Evolutionary conservation across 2,888 invertebrate genomes (phyloP).

Genomic region (Apamea epomidion): DNA sequence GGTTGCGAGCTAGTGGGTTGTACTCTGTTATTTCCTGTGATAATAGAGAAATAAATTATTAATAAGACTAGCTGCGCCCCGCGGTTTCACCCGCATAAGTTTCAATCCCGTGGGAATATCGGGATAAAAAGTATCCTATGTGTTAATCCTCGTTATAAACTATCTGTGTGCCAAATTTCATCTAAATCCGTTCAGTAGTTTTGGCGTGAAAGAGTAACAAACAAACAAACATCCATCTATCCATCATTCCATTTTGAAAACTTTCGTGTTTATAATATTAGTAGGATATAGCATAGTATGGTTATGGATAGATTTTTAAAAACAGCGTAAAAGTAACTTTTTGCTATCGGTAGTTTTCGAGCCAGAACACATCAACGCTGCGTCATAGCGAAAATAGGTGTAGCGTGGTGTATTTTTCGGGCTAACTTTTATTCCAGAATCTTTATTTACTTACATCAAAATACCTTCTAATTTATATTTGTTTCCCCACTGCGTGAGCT

Average conservation of each 20-base stretch:
- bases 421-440: background rate
- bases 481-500: too few species aligned
- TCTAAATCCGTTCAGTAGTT: too few species aligned
- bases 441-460: background rate
- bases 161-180: too few species aligned
- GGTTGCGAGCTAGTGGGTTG: constrained; percentile 94
- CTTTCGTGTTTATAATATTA: too few species aligned
- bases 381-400: background rate
- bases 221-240: too few species aligned
- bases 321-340: background rate
- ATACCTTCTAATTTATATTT: too few species aligned
- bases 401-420: background rate
- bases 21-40: constrained; percentile 88
- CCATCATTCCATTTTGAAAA: too few species aligned
- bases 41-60: background rate
- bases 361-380: background rate
- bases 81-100: too few species aligned
- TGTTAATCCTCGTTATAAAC: too few species aligned
- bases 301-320: background rate
- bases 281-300: background rate
- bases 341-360: background rate
- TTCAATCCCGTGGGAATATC: too few species aligned
- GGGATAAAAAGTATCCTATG: too few species aligned
- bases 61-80: background rate
- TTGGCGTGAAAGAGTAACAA: too few species aligned